These are phyloP conservation scores for Polypterus bichir DNA, from an alignment of 2,113 vertebrate genomes.

Conservation along the genomic window DNA sequence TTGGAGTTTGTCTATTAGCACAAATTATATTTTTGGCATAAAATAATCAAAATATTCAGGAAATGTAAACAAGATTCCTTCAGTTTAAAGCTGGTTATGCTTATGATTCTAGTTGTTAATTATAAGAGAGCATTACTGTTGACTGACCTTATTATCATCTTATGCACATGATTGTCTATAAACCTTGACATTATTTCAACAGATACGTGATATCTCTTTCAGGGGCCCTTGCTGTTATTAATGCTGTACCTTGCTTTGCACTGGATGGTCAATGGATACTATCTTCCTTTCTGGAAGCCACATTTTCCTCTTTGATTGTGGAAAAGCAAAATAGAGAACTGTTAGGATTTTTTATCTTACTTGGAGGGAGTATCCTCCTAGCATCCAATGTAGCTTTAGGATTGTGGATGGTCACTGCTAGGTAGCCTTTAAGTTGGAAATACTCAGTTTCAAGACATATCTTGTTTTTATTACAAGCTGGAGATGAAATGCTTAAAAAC, in stretches of 20 bases:
- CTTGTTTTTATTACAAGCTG: no score
- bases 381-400: conserved; percentile 92
- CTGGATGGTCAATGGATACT: conserved; percentile 97
- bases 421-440: conserved; percentile 41
- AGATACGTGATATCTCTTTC: conserved; percentile 92
- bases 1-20: no score
- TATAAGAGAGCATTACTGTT: no score
- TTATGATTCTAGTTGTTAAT: no score
- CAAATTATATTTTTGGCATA: no score
- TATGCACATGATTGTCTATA: background rate
- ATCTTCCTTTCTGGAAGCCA: conserved; percentile 86
- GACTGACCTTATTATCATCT: no score
- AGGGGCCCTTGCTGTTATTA: conserved; percentile 87
- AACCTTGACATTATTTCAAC: conserved; percentile 39
- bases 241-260: conserved; percentile 92
- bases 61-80: no score
- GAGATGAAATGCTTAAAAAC: no score
- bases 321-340: conserved; percentile 80
- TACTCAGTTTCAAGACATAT: no score
- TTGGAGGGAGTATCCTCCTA: conserved; percentile 80
- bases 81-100: no score
- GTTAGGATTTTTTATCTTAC: conserved; percentile 84
- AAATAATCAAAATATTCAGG: no score
- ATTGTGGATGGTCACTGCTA: conserved; percentile 93
- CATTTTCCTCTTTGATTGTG: conserved; percentile 65